Evolutionary conservation across 2,888 invertebrate species (phyloP).

Genomic region (Drosophila algonquin): DNA sequence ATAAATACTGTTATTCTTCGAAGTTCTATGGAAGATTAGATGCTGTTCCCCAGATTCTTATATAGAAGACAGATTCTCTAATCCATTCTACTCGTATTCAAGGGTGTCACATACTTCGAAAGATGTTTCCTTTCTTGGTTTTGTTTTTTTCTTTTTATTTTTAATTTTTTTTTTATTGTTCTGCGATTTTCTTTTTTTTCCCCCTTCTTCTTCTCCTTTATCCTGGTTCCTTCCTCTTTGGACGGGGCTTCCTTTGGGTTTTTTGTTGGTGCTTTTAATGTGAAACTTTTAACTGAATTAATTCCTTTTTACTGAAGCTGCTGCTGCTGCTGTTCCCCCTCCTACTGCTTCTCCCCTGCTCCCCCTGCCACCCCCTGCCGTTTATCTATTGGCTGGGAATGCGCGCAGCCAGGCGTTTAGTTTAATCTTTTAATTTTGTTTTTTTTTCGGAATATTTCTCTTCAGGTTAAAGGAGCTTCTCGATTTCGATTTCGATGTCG

Average conservation of each 20-base stretch:
- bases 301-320: conserved; percentile 68
- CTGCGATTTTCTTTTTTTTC: conserved; percentile 33
- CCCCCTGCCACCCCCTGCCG: conserved; percentile 48
- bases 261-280: conserved; percentile 57
- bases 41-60: too few species aligned
- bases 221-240: conserved; percentile 35
- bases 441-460: conserved; percentile 11
- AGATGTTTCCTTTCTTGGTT: background rate
- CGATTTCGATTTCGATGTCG: conserved; percentile 13
- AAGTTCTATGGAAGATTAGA: too few species aligned
- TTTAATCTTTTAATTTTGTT: conserved; percentile 66
- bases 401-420: conserved; percentile 69
- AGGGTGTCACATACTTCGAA: background rate
- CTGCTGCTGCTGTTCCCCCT: conserved; percentile 45
- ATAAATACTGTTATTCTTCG: too few species aligned
- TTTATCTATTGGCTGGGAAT: conserved; percentile 45
- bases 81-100: too few species aligned
- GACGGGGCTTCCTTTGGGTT: conserved; percentile 26
- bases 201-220: conserved; percentile 3
- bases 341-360: conserved; percentile 47
- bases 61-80: background rate
- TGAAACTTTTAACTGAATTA: conserved; percentile 77
- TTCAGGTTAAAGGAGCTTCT: conserved; percentile 1
- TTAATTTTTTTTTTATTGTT: conserved; percentile 35
- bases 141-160: background rate